These are phyloP conservation scores for Latrodectus hesperus DNA, from an alignment of 2,888 invertebrate species.

Conservation along the genomic window DNA sequence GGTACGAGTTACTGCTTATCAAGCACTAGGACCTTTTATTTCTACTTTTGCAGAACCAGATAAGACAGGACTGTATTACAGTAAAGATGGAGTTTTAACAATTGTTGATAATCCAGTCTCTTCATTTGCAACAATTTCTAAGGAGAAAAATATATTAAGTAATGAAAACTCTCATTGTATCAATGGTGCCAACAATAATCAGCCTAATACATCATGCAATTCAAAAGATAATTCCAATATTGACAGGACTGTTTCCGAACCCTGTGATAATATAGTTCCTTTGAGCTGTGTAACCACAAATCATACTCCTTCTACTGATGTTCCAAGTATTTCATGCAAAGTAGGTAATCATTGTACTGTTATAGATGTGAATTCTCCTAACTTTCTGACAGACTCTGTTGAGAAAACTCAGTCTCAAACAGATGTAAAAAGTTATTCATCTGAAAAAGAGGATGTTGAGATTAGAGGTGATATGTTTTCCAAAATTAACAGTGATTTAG, in stretches of 20 bases:
- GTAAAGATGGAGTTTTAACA: constrained; percentile 60
- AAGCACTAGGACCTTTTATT: constrained; percentile 85
- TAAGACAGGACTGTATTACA: constrained; percentile 78
- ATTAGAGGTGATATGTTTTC: too few relatives aligned
- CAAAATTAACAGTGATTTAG: too few relatives aligned
- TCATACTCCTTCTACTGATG: constrained; percentile 35
- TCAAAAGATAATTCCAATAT: constrained; percentile 28
- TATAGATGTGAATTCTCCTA: constrained; percentile 55
- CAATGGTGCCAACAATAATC: neutral
- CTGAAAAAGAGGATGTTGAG: too few relatives aligned
- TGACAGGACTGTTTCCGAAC: constrained; percentile 59
- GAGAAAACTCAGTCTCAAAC: too few relatives aligned
- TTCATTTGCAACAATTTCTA: neutral
- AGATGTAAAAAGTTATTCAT: too few relatives aligned
- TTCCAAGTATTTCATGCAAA: constrained; percentile 60
- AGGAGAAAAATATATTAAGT: neutral
- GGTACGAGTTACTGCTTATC: constrained; percentile 83
- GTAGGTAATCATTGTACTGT: constrained; percentile 52
- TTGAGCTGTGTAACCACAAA: constrained; percentile 27
- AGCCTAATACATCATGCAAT: neutral
- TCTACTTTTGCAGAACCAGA: constrained; percentile 84
- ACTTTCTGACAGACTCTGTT: neutral
- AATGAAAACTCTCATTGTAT: constrained; percentile 10
- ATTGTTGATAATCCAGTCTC: constrained; percentile 35
- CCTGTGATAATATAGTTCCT: constrained; percentile 69